Base-by-base conservation (phyloP, 1,140 invertebrate species). In the Temnothorax longispinosus region DNA sequence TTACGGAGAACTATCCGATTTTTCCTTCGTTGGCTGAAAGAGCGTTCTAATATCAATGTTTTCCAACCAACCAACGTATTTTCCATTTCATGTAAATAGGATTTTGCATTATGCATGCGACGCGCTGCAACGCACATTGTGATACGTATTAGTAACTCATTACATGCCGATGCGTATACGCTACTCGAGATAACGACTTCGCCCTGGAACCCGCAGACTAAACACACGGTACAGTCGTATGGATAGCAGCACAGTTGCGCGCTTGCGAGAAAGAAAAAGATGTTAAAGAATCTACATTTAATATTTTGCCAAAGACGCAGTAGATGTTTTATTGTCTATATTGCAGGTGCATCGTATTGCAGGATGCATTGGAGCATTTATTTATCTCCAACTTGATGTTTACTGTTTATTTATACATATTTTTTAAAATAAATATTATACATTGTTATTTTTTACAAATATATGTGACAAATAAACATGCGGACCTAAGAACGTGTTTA, bases 121-220 rank as follows among this genome's bases (percentile, higher is more conserved):
- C 52, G 18, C 76, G 47, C 47, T 54, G 41, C 47, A 54, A 80
- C 47, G 62, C 44, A 44, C 44, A 47, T 84, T 84, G 69, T 62
- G 41, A 60, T 74, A 74, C 69, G 21, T 84, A 74, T 84, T 84
- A 84, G 54, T 21, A 67, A 75, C 87, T 60, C 56, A 76, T 89
- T 85, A 71, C 58, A 62, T 50, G 50, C 21, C 11, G 35, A 74
- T 58, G 47, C 58, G n/a, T 80, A 80, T 69, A 52, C 47, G 27
- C 0, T 50, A 65, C 47, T 87, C 54, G 80, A 84, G 80, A 84
- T 84, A 84, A 84, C 80, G 54, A 38, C 38, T 54, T 74, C 65
- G 47, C 13, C 18, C 21, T 74, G 54, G 6, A 47, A 60, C 50
- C 8, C 27, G 38, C 27, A 58, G 38, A 15, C n/a, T 82, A 60